A percentile compares a stretch with the other conserved stretches of the same genome.
Evolutionary conservation across 2,113 vertebrate species (phyloP).

Genomic region (Tringa solitaria): DNA sequence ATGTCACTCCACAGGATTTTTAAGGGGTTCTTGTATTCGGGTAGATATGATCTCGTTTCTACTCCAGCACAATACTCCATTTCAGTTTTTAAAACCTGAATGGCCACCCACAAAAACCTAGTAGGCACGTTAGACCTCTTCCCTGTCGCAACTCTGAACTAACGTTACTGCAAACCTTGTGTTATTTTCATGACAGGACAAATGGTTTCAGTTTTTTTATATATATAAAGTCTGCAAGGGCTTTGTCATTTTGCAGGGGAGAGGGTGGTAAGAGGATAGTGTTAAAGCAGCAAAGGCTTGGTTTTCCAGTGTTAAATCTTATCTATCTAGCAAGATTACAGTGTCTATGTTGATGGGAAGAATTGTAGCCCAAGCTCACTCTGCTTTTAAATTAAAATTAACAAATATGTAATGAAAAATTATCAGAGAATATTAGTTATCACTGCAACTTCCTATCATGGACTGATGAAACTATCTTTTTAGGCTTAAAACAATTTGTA

Average conservation of each 20-base stretch:
- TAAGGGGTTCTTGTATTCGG: background rate
- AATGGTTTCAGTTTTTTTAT: background rate
- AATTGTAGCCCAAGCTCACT: background rate
- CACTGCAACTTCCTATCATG: background rate
- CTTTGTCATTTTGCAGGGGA: background rate
- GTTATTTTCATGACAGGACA: background rate
- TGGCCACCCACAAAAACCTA: background rate
- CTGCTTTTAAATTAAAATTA: background rate
- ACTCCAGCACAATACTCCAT: background rate
- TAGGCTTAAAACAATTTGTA: background rate
- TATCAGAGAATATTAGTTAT: background rate
- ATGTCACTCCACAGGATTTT: background rate
- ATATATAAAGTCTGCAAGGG: background rate
- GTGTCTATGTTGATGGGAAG: rapidly evolving
- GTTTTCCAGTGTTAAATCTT: background rate
- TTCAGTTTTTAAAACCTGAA: background rate
- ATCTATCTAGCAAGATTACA: background rate
- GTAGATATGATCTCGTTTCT: background rate
- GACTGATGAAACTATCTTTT: background rate
- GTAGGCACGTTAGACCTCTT: background rate
- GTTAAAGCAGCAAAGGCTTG: background rate
- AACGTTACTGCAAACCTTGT: background rate
- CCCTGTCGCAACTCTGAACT: background rate
- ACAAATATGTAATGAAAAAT: background rate
- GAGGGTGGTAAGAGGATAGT: background rate